Evolutionary conservation across 2,113 vertebrate species (phyloP), one percentile per base, ranked within the genome.

Genomic region (Orientallactaga bullata): DNA sequence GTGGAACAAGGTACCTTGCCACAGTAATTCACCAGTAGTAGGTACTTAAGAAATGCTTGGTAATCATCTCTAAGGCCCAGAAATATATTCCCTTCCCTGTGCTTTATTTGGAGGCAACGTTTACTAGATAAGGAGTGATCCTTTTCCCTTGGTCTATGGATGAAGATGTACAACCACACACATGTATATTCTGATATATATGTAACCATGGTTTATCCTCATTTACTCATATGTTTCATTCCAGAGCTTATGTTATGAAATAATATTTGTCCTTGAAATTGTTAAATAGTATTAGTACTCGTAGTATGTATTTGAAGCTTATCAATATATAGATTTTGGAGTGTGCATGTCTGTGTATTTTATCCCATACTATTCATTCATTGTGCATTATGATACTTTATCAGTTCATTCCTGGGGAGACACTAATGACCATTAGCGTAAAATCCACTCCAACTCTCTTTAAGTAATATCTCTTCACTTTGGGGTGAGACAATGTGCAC

Each of bases 201-300:
- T 37, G 39, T 74, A 71, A 5, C 35, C 21, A 83, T 10, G 83
- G 26, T 71, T 89, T 77, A 58, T 89, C 65, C 47, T 65, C 35
- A 73, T 83, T 79, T 39, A 69, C 47, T 91, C 66, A 76, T 66
- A 79, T 71, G 23, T 77, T 91, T 94, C 76, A 83, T 88, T 88
- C 35, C 6, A 71, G 58, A 91, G 35, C 77, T 86, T 80, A 30
- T 71, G 18, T 39, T n/a, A 73, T 88, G 18, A 85, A 77, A 73
- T 60, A 69, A 28, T 30, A 42, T 80, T 79, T 88, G 23, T 16
- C 86, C 55, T 63, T 90, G 61, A 95, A 97, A 95, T 89, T 13
- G 26, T 80, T 93, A 51, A 93, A 39, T 71, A 37, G 26, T 37
- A 72, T 78, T 23, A 82, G n/a, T n/a, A 47, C 8, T 47, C n/a